Evolutionary conservation across 2,113 vertebrate species (phyloP).

Genomic region (Sciurus niger): DNA sequence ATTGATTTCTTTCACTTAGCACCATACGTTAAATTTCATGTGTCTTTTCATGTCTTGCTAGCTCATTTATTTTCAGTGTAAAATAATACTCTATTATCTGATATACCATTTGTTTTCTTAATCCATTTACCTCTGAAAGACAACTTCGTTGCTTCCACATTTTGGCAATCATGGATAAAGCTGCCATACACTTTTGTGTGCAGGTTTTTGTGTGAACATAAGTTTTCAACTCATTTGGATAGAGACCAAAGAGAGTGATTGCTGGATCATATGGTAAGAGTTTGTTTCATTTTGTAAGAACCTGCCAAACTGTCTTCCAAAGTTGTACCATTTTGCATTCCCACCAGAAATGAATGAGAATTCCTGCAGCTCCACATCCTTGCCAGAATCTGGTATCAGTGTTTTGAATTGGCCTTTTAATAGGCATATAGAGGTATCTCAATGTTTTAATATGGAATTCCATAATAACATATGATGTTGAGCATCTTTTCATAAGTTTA

Average conservation of each 20-base stretch:
- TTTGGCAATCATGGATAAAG: neutral
- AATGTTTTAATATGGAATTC: neutral
- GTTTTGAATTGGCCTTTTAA: neutral
- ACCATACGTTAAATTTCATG: neutral
- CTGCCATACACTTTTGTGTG: neutral
- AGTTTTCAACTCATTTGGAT: constrained; percentile 56
- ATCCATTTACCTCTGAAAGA: neutral
- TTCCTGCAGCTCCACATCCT: neutral
- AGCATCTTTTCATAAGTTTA: neutral
- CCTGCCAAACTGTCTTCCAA: constrained; percentile 10
- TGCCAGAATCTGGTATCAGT: neutral
- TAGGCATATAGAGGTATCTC: neutral
- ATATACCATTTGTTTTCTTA: neutral
- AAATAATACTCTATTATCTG: neutral
- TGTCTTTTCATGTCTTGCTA: neutral
- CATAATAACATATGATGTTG: neutral
- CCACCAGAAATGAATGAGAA: neutral
- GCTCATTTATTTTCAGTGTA: neutral
- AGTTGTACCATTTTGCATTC: constrained; percentile 13
- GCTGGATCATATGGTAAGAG: constrained; percentile 52
- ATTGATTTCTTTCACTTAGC: neutral
- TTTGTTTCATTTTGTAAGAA: constrained; percentile 19
- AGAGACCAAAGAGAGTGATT: constrained; percentile 23
- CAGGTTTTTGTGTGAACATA: constrained; percentile 48
- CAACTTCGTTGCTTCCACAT: neutral